Conservation (phyloP, 2,888 invertebrate species). For the Mythimna impura region DNA sequence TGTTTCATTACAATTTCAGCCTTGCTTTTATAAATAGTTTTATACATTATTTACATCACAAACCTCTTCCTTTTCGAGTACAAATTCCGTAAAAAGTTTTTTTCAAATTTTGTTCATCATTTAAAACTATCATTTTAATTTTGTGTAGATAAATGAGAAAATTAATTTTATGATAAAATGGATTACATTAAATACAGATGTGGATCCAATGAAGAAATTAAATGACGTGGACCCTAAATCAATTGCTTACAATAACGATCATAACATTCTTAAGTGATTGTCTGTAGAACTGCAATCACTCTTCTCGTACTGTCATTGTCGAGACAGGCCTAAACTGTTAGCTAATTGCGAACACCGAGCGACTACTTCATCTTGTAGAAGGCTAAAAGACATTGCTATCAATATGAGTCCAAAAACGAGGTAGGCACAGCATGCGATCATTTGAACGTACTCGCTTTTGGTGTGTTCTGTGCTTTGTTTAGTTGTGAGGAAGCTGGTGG, state of each 20-base stretch:
- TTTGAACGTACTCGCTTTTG: slow-evolving; percentile 92
- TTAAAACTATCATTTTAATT: slow-evolving; percentile 69
- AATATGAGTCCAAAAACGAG: slow-evolving; percentile 94
- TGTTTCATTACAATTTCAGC: slow-evolving; percentile 90
- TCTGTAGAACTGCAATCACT: slow-evolving; percentile 88
- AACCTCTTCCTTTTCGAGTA: slow-evolving; percentile 82
- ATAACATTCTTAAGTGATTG: slow-evolving; percentile 87
- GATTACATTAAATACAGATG: slow-evolving; percentile 74
- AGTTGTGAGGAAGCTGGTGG: slow-evolving; percentile 88
- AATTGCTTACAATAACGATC: slow-evolving; percentile 84
- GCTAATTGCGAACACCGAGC: slow-evolving; percentile 93
- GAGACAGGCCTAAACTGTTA: slow-evolving; percentile 92
- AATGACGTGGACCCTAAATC: slow-evolving; percentile 69
- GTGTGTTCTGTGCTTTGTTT: slow-evolving; percentile 84
- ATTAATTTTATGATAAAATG: slow-evolving; percentile 76
- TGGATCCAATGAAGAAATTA: slow-evolving; percentile 70
- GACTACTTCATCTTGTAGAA: slow-evolving; percentile 95
- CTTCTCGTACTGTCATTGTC: slow-evolving; percentile 90
- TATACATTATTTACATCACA: slow-evolving; percentile 89
- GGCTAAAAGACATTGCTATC: slow-evolving; percentile 96
- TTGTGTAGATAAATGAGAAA: slow-evolving; percentile 81
- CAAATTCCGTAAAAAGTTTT: slow-evolving; percentile 87
- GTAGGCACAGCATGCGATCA: slow-evolving; percentile 95
- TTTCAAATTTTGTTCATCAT: slow-evolving; percentile 69
- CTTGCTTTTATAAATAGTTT: slow-evolving; percentile 89